Percentiles rank a stretch among this genome's conserved stretches.
Conservation (phyloP, 2,113 vertebrate genomes). For the Blennius ocellaris region DNA sequence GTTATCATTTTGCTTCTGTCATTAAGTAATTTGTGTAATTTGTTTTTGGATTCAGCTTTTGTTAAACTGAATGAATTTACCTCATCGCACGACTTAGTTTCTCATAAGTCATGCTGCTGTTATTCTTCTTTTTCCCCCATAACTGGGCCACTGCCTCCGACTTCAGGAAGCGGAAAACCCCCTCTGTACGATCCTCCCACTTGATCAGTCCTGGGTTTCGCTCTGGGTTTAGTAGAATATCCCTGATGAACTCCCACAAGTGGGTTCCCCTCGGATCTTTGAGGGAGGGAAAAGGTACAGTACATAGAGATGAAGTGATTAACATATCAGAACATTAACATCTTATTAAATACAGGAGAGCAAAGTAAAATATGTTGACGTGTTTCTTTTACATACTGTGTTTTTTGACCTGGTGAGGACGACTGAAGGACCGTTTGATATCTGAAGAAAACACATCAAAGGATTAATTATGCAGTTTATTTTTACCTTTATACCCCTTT, state of each 20-base stretch:
- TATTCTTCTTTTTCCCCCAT: slow-evolving; percentile 99
- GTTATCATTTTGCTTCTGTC: too few species aligned
- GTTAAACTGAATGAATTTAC: slow-evolving; percentile 67
- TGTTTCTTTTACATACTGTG: slow-evolving; percentile 89
- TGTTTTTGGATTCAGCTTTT: too few species aligned
- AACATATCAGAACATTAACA: neutral
- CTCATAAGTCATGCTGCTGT: slow-evolving; percentile 98
- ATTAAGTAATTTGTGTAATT: too few species aligned
- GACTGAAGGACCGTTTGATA: slow-evolving; percentile 85
- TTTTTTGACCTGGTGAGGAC: slow-evolving; percentile 88
- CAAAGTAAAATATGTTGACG: neutral
- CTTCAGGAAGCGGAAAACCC: slow-evolving; percentile 96
- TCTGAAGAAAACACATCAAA: slow-evolving; percentile 69
- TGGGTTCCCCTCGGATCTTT: slow-evolving; percentile 94
- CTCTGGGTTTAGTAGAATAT: slow-evolving; percentile 95
- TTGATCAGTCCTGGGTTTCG: slow-evolving; percentile 96
- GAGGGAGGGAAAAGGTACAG: neutral
- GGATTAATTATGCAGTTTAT: too few species aligned
- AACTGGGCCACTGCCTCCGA: slow-evolving; percentile 97
- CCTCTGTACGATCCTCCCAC: slow-evolving; percentile 96
- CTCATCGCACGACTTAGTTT: slow-evolving; percentile 99
- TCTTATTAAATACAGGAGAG: neutral
- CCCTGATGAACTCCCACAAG: slow-evolving; percentile 98
- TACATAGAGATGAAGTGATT: neutral
- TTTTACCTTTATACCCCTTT: neutral